phyloP scores from a whole-genome alignment of 2,888 invertebrate species.

The Drosophila tripunctata region DNA sequence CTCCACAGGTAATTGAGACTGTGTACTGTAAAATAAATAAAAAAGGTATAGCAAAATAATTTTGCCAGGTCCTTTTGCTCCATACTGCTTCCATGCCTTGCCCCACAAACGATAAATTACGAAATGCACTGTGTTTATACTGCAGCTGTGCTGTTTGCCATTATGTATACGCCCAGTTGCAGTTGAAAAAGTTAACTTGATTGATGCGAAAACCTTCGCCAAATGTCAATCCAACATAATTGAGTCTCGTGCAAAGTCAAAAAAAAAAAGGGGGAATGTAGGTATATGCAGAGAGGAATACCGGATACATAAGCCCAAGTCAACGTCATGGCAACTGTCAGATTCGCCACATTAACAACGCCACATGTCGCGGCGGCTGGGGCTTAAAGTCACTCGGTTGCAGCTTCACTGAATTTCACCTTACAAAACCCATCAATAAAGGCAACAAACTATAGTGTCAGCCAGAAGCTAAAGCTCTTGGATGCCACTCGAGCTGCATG shows the following conservation, averaged over 20 bases:
- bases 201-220: constrained; percentile 79
- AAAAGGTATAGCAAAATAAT: constrained; percentile 47
- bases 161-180: constrained; percentile 63
- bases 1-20: constrained; percentile 44
- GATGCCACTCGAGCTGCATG: neutral
- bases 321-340: constrained; percentile 49
- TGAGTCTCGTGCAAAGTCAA: constrained; percentile 66
- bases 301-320: constrained; percentile 43
- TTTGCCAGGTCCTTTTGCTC: constrained; percentile 43
- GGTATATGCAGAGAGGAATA: constrained; percentile 5
- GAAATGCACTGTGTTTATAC: constrained; percentile 46
- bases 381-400: constrained; percentile 68
- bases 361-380: constrained; percentile 45
- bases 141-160: constrained; percentile 52
- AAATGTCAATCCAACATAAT: constrained; percentile 81
- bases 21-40: constrained; percentile 14
- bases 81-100: neutral
- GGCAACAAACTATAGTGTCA: constrained; percentile 18
- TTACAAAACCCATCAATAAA: constrained; percentile 45
- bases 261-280: constrained; percentile 10
- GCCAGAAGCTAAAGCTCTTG: constrained; percentile 1
- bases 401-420: constrained; percentile 31
- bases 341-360: constrained; percentile 58
- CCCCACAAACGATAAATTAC: constrained; percentile 51
- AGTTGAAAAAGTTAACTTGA: constrained; percentile 69